Evolutionary conservation across 2,797 vertebrate species (phyloP), one percentile per base, ranked within the genome.

Genomic region (Hypotaenidia philippensis): DNA sequence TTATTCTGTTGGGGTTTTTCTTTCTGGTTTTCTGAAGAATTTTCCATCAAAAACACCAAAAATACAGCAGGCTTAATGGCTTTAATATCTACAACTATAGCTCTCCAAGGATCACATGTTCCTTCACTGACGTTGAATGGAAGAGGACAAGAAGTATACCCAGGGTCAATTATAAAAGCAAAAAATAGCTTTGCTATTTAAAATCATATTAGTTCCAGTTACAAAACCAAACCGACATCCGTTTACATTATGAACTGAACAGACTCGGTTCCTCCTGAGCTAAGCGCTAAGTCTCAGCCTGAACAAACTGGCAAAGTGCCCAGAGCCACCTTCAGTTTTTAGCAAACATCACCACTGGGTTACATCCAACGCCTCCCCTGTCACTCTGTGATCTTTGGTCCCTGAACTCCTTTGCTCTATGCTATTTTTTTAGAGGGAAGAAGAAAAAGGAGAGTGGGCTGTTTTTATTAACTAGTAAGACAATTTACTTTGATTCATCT

Each of bases 181-280:
- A 95, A 95, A 97, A 96, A 85, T 87, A 94, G 6, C 64, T 77
- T 74, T 25, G 22, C 45, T 93, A 47, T 83, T 90, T 93, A 71
- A 94, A 92, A 89, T 83, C 22, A 0, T 85, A 70, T 80, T 90
- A 74, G 34, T 95, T 78, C 75, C 87, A 22, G 13, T 92, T 93
- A 87, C 53, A 85, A 95, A 96, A 85, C 26, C 45, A 90, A 96
- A 71, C 52, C 13, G 2, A 71, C 60, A 95, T 75, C 49, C 59
- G 6, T 85, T 89, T 77, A 87, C 60, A 79, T 81, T 53, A 82
- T 55, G 40, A 90, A 55, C 52, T 83, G 83, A 4, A 78, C 53
- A 75, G 72, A 52, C 11, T 83, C 41, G 59, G 53, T 41, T 94
- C n/a, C 49, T 85, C 45, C 64, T 71, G 38, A 90, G 57, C 53